Evolutionary conservation across 2,797 vertebrate species (phyloP).

Genomic region (Cephalopachus bancanus): DNA sequence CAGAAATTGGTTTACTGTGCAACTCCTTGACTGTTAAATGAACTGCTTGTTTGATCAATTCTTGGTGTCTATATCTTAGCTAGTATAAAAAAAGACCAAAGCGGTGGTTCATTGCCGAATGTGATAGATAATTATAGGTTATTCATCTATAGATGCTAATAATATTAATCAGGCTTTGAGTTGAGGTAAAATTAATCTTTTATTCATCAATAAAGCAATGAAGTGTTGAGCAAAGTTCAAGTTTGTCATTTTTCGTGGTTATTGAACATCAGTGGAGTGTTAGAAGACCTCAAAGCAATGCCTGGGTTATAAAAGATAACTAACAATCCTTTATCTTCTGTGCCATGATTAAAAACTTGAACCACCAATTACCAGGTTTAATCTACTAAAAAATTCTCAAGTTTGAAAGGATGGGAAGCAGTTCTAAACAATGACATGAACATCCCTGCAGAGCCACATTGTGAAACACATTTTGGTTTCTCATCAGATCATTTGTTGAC

Average conservation of each 20-base stretch:
- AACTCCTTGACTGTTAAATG: neutral
- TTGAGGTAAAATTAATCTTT: neutral
- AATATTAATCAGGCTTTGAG: neutral
- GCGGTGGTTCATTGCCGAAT: neutral
- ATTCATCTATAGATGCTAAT: neutral
- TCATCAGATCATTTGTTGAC: neutral
- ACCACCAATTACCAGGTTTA: neutral
- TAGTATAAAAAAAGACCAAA: neutral
- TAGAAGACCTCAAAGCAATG: neutral
- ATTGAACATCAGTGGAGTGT: neutral
- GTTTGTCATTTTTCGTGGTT: neutral
- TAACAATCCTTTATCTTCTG: neutral
- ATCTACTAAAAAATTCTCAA: neutral
- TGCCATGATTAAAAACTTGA: neutral
- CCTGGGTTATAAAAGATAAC: neutral
- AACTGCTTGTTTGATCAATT: conserved; percentile 28
- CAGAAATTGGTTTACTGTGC: neutral
- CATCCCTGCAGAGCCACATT: neutral
- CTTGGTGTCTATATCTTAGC: conserved; percentile 29
- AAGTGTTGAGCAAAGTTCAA: neutral
- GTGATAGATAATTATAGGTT: conserved; percentile 7
- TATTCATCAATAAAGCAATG: neutral
- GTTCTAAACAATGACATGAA: no score
- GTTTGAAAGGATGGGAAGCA: neutral
- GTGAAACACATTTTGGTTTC: neutral